Conservation (phyloP, 2,797 vertebrate genomes). For the Parauchenoglanis punctatus region DNA sequence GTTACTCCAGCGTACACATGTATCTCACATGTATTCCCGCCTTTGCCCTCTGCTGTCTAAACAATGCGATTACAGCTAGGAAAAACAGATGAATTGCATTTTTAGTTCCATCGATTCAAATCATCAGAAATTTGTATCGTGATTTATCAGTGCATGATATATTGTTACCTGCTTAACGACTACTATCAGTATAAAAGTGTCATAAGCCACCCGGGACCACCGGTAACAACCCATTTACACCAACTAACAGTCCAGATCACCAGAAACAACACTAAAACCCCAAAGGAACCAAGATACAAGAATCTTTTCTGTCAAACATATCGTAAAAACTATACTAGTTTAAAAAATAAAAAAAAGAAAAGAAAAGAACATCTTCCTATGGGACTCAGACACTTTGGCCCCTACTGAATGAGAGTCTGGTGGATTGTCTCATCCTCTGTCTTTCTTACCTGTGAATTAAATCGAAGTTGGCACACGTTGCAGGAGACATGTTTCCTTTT, state of each 20-base stretch:
- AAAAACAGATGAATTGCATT: too few species aligned
- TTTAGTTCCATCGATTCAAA: too few species aligned
- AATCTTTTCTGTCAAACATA: not conserved
- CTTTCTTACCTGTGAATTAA: conserved; percentile 93
- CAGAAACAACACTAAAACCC: not conserved
- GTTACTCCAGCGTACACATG: too few species aligned
- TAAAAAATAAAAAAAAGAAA: not conserved
- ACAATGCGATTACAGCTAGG: too few species aligned
- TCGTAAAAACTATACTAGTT: not conserved
- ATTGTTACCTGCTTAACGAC: not conserved
- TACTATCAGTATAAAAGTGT: not conserved
- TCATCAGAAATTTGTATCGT: too few species aligned
- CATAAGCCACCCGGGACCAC: not conserved
- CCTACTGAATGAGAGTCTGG: not conserved
- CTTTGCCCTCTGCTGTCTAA: too few species aligned
- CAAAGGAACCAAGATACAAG: not conserved
- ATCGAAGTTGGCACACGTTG: conserved; percentile 95
- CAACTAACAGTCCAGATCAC: not conserved
- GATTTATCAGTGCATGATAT: too few species aligned
- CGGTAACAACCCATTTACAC: not conserved
- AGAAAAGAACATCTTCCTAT: not conserved
- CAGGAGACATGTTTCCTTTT: conserved; percentile 94
- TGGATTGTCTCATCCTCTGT: not conserved
- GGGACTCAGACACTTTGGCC: not conserved
- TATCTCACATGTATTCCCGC: too few species aligned